These are phyloP conservation scores for Oreonectes daqikongensis DNA, from an alignment of 2,797 vertebrate genomes.

Conservation along the genomic window DNA sequence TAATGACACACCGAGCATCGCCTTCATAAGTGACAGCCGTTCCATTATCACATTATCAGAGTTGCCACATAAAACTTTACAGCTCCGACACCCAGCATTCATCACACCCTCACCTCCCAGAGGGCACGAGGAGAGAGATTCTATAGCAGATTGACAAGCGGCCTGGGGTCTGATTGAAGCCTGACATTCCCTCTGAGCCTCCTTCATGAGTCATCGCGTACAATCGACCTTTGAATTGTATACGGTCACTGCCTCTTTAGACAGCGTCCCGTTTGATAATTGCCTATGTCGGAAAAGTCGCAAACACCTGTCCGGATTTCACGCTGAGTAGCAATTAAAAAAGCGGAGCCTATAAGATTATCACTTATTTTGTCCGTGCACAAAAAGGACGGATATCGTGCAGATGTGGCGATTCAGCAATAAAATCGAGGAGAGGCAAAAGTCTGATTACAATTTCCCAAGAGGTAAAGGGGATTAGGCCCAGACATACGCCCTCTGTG, in stretches of 20 bases:
- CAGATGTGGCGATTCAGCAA: constrained; percentile 16
- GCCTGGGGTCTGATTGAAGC: constrained; percentile 43
- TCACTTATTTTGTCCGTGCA: constrained; percentile 11
- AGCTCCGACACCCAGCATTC: constrained; percentile 57
- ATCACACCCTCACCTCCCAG: constrained; percentile 57
- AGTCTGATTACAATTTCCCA: constrained; percentile 25
- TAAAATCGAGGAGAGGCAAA: constrained; percentile 20
- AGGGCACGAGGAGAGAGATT: constrained; percentile 42
- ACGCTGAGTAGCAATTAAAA: constrained; percentile 34
- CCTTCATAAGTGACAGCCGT: constrained; percentile 55
- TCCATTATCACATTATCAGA: constrained; percentile 63
- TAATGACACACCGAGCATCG: neutral
- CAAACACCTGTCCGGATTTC: constrained; percentile 14
- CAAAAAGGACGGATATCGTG: constrained; percentile 19
- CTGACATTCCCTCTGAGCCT: constrained; percentile 29
- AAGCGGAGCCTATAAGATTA: constrained; percentile 24
- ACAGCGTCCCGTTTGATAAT: constrained; percentile 37
- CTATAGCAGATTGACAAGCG: constrained; percentile 34
- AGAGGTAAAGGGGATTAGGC: neutral
- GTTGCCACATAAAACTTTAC: constrained; percentile 62
- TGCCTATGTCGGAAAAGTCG: constrained; percentile 20
- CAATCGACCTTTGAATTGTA: constrained; percentile 40
- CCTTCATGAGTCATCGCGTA: constrained; percentile 10
- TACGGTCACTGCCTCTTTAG: constrained; percentile 18
- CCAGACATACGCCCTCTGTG: constrained; percentile 1